phyloP scores from a whole-genome alignment of 1,140 invertebrate species.

The Callitettix versicolor region DNA sequence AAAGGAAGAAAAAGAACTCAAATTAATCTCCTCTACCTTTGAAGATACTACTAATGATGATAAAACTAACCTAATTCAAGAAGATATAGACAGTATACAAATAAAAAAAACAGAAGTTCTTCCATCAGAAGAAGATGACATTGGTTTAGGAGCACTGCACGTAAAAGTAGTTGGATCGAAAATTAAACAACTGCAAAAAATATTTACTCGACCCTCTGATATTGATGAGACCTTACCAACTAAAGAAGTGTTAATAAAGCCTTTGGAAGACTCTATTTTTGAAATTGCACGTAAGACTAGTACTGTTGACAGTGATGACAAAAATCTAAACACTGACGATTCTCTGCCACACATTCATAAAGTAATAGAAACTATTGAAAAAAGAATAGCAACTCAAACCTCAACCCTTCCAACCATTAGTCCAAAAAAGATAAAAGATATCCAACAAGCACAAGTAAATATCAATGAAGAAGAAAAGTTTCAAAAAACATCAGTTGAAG shows the following conservation, averaged over 20 bases:
- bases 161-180: constrained; percentile 33
- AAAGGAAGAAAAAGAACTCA: constrained; percentile 8
- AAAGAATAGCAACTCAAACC: constrained; percentile 20
- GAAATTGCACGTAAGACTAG: no score
- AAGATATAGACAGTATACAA: neutral
- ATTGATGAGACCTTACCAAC: constrained; percentile 10
- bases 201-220: constrained; percentile 32
- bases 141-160: constrained; percentile 16
- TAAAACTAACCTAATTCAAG: neutral
- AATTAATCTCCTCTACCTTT: no score
- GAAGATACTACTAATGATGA: no score
- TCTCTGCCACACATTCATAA: constrained; percentile 22
- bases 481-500: constrained; percentile 19
- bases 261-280: no score
- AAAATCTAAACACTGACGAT: constrained; percentile 9
- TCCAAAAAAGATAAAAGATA: constrained; percentile 12
- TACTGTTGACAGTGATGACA: constrained; percentile 6
- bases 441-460: constrained; percentile 11
- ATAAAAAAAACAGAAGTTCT: neutral
- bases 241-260: no score
- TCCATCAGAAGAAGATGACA: neutral
- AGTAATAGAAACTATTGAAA: constrained; percentile 26
- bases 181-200: constrained; percentile 37
- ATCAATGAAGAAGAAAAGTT: no score
- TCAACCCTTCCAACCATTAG: neutral